Evolutionary conservation across 2,888 invertebrate genomes (phyloP).

Genomic region (Tipula lateralis): DNA sequence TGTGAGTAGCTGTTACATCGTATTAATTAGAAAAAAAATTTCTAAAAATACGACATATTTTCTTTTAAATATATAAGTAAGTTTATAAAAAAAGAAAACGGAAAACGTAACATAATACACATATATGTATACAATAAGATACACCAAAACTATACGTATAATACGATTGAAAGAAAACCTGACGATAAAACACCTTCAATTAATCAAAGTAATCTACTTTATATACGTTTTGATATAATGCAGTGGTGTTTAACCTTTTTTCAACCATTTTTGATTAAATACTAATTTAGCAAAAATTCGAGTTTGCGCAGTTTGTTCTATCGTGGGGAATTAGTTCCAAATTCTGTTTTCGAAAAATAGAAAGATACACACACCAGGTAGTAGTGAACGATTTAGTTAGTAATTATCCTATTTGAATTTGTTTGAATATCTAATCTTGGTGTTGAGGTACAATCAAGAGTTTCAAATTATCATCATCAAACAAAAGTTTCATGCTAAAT

Average conservation of each 20-base stretch:
- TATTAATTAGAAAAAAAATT: slow-evolving; percentile 7
- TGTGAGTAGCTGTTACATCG: slow-evolving; percentile 1
- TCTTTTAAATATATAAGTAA: neutral
- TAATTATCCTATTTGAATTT: too few relatives aligned
- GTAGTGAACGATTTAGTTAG: too few relatives aligned
- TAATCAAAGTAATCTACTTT: neutral
- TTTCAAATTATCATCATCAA: too few relatives aligned
- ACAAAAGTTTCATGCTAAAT: too few relatives aligned
- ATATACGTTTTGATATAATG: neutral
- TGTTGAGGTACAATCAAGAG: too few relatives aligned
- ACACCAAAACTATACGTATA: neutral
- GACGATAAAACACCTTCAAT: slow-evolving; percentile 19
- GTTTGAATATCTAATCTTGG: too few relatives aligned
- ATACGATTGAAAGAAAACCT: neutral
- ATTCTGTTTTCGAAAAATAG: too few relatives aligned
- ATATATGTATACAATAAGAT: neutral
- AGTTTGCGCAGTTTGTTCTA: neutral
- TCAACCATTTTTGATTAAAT: neutral
- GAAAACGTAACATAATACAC: neutral
- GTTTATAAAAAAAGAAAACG: neutral
- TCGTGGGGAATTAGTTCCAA: too few relatives aligned
- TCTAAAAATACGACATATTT: slow-evolving; percentile 19
- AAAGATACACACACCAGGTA: too few relatives aligned
- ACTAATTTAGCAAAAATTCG: neutral
- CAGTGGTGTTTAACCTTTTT: neutral